Evolutionary conservation across 2,797 vertebrate species (phyloP).

Genomic region (Aldrovandia affinis): DNA sequence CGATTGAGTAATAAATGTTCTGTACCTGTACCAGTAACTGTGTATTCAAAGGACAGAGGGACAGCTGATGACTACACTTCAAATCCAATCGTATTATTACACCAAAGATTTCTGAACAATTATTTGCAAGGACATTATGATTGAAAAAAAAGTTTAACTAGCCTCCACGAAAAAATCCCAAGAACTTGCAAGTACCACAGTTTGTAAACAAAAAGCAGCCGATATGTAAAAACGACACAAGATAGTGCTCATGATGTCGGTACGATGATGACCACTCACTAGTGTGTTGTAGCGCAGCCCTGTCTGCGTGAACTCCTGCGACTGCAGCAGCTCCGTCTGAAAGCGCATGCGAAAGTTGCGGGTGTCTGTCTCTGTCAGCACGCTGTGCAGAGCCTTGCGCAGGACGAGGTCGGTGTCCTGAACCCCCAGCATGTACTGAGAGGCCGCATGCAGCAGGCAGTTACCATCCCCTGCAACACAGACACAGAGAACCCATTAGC

Average conservation of each 20-base stretch:
- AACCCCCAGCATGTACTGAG: constrained; percentile 96
- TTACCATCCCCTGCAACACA: constrained; percentile 87
- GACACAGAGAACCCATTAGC: not conserved
- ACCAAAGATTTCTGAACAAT: no score
- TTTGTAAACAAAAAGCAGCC: not conserved
- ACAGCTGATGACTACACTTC: no score
- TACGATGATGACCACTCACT: constrained; percentile 64
- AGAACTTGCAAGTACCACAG: not conserved
- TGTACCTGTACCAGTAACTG: not conserved
- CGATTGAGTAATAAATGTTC: not conserved
- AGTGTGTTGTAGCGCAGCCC: constrained; percentile 90
- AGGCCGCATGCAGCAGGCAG: constrained; percentile 93
- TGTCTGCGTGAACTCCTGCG: constrained; percentile 93
- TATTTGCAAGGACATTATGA: no score
- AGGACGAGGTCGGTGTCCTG: constrained; percentile 94
- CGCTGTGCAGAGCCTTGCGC: constrained; percentile 86
- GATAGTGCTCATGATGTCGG: not conserved
- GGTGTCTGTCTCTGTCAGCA: constrained; percentile 88
- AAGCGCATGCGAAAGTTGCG: constrained; percentile 89
- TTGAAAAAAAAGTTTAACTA: no score
- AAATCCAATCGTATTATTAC: no score
- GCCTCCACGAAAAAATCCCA: no score
- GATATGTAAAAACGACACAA: not conserved
- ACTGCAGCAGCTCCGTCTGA: constrained; percentile 93
- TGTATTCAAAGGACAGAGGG: no score